phyloP scores from a whole-genome alignment of 2,888 invertebrate species.

The Orchestes rusci region DNA sequence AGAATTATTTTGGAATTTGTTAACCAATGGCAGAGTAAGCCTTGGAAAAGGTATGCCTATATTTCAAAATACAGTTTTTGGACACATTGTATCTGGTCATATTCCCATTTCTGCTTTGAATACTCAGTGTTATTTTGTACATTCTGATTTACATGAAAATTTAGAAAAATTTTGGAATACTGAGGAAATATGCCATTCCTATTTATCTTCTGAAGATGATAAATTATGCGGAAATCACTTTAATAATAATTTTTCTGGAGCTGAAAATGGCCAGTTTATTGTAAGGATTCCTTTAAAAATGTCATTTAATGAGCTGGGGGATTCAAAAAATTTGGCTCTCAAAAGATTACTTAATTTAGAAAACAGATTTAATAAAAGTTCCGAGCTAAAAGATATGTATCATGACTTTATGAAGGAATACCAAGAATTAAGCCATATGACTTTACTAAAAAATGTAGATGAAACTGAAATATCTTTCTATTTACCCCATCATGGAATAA shows the following conservation, averaged over 20 bases:
- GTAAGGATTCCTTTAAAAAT: constrained; percentile 8
- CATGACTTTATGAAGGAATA: constrained; percentile 7
- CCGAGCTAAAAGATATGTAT: constrained; percentile 4
- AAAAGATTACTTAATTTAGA: constrained; percentile 9
- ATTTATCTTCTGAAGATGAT: constrained; percentile 1
- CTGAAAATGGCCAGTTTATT: neutral
- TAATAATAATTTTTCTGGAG: constrained; percentile 3
- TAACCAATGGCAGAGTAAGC: neutral
- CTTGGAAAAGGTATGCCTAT: neutral
- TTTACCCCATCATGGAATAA: constrained; percentile 8
- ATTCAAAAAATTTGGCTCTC: constrained; percentile 9
- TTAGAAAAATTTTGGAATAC: constrained; percentile 4
- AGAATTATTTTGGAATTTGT: constrained; percentile 1
- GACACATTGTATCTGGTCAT: neutral
- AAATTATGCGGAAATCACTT: constrained; percentile 7
- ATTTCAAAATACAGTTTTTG: neutral
- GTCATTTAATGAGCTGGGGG: constrained; percentile 3
- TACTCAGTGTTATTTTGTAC: neutral
- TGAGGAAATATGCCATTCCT: neutral
- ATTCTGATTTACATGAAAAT: constrained; percentile 3
- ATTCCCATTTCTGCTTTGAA: neutral
- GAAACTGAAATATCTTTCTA: neutral
- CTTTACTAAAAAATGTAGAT: neutral
- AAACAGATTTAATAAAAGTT: constrained; percentile 5
- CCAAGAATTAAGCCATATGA: constrained; percentile 7